Evolutionary conservation across 2,113 vertebrate genomes (phyloP).

Genomic region (Tupaia tana): DNA sequence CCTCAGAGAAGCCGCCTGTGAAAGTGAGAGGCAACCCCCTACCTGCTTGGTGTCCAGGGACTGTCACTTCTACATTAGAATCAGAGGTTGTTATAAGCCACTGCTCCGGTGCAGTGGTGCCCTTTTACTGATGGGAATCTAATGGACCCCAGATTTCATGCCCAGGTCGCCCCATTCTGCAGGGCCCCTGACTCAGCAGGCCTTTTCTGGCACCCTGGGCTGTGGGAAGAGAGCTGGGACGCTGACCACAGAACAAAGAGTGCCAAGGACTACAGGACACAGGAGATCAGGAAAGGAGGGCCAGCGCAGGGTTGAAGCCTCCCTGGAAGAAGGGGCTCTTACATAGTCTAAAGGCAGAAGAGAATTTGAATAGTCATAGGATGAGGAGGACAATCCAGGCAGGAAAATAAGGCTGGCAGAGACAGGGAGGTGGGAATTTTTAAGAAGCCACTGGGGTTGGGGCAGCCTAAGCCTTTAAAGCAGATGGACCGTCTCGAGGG

Average conservation of each 20-base stretch:
- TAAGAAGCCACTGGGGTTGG: background rate
- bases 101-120: background rate
- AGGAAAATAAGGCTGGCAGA: no score
- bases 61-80: background rate
- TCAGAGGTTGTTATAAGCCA: background rate
- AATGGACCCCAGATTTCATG: background rate
- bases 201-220: background rate
- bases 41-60: background rate
- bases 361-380: background rate
- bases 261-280: background rate
- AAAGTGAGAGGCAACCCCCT: background rate
- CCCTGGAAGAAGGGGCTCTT: background rate
- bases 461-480: background rate
- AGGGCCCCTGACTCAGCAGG: background rate
- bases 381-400: background rate
- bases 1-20: background rate
- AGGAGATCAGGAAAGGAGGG: background rate
- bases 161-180: no score
- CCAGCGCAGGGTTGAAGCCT: background rate
- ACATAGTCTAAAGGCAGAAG: background rate
- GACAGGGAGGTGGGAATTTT: background rate
- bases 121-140: background rate
- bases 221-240: background rate
- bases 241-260: background rate
- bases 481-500: background rate